A percentile compares a stretch with the other conserved stretches of the same genome.
phyloP scores from a whole-genome alignment of 1,140 invertebrate species.

The Anastrepha ludens region DNA sequence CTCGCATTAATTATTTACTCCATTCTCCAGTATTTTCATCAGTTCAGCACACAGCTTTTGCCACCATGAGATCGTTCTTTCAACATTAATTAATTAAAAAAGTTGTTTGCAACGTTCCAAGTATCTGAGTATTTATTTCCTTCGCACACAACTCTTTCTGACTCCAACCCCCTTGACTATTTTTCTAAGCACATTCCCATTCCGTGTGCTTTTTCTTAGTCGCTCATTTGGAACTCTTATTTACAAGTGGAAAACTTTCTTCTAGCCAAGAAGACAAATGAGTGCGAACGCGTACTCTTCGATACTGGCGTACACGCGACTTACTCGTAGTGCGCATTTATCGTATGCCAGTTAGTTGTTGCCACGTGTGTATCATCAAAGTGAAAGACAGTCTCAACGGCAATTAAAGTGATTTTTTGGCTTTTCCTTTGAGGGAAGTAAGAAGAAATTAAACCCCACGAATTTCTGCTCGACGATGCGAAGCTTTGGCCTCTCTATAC shows the following conservation, averaged over 20 bases:
- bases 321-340: neutral
- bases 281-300: constrained; percentile 27
- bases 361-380: constrained; percentile 22
- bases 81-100: constrained; percentile 52
- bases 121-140: constrained; percentile 18
- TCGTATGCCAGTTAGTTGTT: neutral
- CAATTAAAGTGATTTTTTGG: constrained; percentile 47
- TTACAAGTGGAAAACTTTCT: constrained; percentile 48
- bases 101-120: constrained; percentile 36
- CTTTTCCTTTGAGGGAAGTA: neutral
- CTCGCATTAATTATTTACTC: constrained; percentile 7
- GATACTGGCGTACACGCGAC: neutral
- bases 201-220: neutral
- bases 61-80: neutral
- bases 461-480: neutral
- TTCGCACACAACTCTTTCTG: neutral
- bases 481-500: neutral
- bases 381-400: constrained; percentile 22
- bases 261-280: constrained; percentile 43
- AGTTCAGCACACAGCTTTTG: neutral
- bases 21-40: neutral
- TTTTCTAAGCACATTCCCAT: neutral
- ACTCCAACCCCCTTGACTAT: neutral
- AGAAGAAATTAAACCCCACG: neutral
- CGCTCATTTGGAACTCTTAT: constrained; percentile 39